Evolutionary conservation across 2,888 invertebrate genomes (phyloP), one percentile per base, ranked within the genome.

Genomic region (Cephonodes hylas): DNA sequence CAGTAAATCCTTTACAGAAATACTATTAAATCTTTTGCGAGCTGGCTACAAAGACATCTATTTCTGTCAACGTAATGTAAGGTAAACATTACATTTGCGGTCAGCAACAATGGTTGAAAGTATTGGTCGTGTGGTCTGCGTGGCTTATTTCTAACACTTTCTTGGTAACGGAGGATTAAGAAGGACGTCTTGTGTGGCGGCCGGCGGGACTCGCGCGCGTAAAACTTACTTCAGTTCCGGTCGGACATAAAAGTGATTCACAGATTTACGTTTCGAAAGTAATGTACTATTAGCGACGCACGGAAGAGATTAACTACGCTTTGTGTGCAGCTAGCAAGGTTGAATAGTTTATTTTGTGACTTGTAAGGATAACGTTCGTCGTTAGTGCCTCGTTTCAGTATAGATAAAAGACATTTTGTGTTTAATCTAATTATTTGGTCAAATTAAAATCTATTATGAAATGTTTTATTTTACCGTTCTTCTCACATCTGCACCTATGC

Each of bases 71-170:
- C 73, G 79, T 86, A 87, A 88, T 86, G 80, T 83, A 81, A 81
- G 76, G 85, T 86, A 89, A 89, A 88, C 86, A 85, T 86, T 86
- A 85, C 85, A 84, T 86, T 87, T 85, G 83, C 71, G 72, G 80
- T 67, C 76, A 75, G 77, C 79, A 79, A 88, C 89, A 86, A 87
- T 86, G 83, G 85, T 76, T 75, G 74, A 76, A 72, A 76, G 77
- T 83, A 82, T 80, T 67, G 70, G 69, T 72, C 74, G 69, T 68
- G 53, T 27, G 20, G 53, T 70, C 74, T 61, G 69, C 71, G 65
- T 68, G 77, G 77, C 76, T 83, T 85, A 83, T 86, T 88, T 83
- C 79, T 81, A 82, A 78, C 81, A 74, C 69, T 79, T 89, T 90
- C 89, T 83, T 70, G 72, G 89, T 87, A 89, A 83, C 72, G 64